These are phyloP conservation scores for Sympetrum striolatum DNA, from an alignment of 2,888 invertebrate genomes.

Conservation along the genomic window DNA sequence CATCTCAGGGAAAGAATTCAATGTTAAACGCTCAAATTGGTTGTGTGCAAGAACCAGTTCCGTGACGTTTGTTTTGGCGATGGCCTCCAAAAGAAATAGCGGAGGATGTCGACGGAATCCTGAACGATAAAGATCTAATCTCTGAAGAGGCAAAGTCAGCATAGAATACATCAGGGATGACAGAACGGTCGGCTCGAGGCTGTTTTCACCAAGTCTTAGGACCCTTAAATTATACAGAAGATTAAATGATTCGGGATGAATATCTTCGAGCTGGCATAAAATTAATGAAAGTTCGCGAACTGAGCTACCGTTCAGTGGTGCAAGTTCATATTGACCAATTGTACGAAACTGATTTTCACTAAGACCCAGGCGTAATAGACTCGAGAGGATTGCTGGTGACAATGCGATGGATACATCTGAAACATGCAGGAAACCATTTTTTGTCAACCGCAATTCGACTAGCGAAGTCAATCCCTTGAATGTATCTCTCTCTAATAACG, in stretches of 20 bases:
- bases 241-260: slow-evolving; percentile 63
- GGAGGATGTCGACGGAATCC: slow-evolving; percentile 65
- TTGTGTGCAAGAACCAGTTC: slow-evolving; percentile 63
- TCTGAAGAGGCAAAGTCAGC: slow-evolving; percentile 59
- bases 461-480: slow-evolving; percentile 65
- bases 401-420: slow-evolving; percentile 61
- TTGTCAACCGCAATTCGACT: slow-evolving; percentile 62
- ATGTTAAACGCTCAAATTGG: slow-evolving; percentile 64
- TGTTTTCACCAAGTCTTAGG: slow-evolving; percentile 65
- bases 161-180: slow-evolving; percentile 59
- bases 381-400: slow-evolving; percentile 60
- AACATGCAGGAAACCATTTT: slow-evolving; percentile 64
- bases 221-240: slow-evolving; percentile 60
- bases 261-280: slow-evolving; percentile 64
- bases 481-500: slow-evolving; percentile 58
- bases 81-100: slow-evolving; percentile 60
- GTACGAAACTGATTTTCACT: slow-evolving; percentile 64
- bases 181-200: slow-evolving; percentile 60
- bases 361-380: slow-evolving; percentile 61
- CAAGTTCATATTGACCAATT: slow-evolving; percentile 61
- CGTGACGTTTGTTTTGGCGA: slow-evolving; percentile 63
- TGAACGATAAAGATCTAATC: slow-evolving; percentile 63
- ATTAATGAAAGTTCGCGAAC: slow-evolving; percentile 62
- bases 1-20: slow-evolving; percentile 65
- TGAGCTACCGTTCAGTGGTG: slow-evolving; percentile 60